These are phyloP conservation scores for Sinocyclocheilus rhinocerous DNA, from an alignment of 2,113 vertebrate species.

Conservation along the genomic window DNA sequence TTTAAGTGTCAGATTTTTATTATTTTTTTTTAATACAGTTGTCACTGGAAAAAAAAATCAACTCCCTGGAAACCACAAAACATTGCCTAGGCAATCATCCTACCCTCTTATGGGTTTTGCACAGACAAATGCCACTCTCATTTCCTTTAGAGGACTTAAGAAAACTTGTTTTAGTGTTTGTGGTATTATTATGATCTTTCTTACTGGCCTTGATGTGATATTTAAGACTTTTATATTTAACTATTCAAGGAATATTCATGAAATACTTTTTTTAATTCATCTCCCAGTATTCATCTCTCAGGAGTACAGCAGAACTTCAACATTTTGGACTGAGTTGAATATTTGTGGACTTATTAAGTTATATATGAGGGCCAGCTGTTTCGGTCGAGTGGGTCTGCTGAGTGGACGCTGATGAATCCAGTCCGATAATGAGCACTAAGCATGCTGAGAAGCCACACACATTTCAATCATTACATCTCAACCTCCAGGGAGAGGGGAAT, in stretches of 20 bases:
- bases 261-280: not conserved
- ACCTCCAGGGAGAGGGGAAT: conserved; percentile 12
- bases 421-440: conserved; percentile 51
- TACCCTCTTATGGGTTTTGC: no score
- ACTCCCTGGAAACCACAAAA: no score
- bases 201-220: not conserved
- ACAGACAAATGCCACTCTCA: no score
- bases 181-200: not conserved
- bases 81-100: no score
- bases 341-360: conserved; percentile 43
- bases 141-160: no score
- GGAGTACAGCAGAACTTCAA: conserved; percentile 48
- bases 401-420: conserved; percentile 56
- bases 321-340: conserved; percentile 44
- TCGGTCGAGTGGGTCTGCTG: conserved; percentile 41
- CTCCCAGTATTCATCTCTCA: conserved; percentile 14
- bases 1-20: no score
- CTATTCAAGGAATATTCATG: not conserved
- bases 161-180: not conserved
- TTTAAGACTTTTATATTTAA: not conserved
- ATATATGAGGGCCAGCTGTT: conserved; percentile 51
- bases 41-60: no score
- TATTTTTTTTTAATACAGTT: no score
- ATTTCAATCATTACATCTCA: conserved; percentile 53
- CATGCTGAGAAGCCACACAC: conserved; percentile 55